Base-by-base conservation (phyloP, 2,797 vertebrate species). In the Anableps anableps region DNA sequence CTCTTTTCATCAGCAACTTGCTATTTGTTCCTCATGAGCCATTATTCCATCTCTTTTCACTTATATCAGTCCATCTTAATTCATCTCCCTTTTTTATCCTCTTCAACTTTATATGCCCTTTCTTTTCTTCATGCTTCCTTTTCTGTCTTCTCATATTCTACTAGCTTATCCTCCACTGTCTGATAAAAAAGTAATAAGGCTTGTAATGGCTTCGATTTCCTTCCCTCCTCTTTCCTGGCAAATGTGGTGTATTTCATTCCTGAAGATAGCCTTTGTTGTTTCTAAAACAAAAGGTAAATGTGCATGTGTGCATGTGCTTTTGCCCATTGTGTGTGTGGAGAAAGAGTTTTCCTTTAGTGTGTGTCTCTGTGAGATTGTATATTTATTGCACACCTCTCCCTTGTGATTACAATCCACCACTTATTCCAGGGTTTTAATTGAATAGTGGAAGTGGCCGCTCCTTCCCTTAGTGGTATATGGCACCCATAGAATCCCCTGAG, bases 101-200 rank as follows among this genome's bases (percentile, higher is more conserved):
- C 66, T 38, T 70, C 53, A 88, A 83, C 76, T 81, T 82, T 85
- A 81, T 83, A 85, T 88, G 77, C 83, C 36, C 34, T 13, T 76
- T 76, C 78, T 77, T 91, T 76, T 43, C 81, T 88, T 77, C 75
- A 77, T 75, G 81, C 83, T 85, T 76, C 79, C 75, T 84, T 78
- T 79, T 82, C 83, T 75, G 83, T 79, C 72, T 74, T 81, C 79
- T 71, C 85, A 86, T 92, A 85, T 91, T 90, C 85, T 82, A 83
- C 79, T 29, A 86, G 92, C 90, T 90, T 92, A 95, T 93, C 88
- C 92, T 89, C 90, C 83, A 81, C 84, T 89, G 92, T 91, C 94
- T 94, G 95, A 96, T 95, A 94, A 96, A 96, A 96, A 95, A 95
- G 94, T 95, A 95, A 96, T 96, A 95, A 92, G 93, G 88, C 83